A percentile compares a stretch with the other conserved stretches of the same genome.
These are phyloP conservation scores for Cossypha polioptera DNA, from an alignment of 2,797 vertebrate genomes.

Conservation along the genomic window DNA sequence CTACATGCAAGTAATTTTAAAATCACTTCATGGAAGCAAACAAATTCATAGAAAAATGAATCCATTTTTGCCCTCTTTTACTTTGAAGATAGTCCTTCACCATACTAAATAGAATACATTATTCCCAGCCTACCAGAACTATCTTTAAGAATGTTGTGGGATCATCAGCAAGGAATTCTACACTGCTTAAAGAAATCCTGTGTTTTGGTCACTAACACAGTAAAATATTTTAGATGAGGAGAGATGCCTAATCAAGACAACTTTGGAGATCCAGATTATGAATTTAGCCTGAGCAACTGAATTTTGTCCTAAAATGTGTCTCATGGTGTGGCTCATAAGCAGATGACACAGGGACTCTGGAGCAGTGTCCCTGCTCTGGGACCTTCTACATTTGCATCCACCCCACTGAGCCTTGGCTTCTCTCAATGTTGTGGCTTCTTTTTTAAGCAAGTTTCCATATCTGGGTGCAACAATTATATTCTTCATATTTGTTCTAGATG, in stretches of 20 bases:
- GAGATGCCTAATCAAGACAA: not conserved
- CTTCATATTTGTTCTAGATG: not conserved
- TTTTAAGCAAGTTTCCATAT: not conserved
- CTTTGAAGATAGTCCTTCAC: not conserved
- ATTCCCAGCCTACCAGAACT: not conserved
- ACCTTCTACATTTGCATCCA: not conserved
- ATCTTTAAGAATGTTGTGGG: not conserved
- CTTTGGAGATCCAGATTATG: not conserved
- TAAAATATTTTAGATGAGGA: not conserved
- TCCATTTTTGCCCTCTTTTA: not conserved
- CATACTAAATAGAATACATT: not conserved
- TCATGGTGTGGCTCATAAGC: not conserved
- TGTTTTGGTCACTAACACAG: not conserved
- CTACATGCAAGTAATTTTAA: not conserved
- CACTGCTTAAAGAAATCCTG: not conserved
- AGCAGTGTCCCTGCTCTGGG: not conserved
- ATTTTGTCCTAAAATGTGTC: not conserved
- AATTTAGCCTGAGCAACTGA: not conserved
- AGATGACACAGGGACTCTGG: not conserved
- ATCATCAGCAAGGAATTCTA: not conserved
- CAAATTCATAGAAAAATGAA: not conserved
- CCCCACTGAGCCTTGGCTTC: not conserved
- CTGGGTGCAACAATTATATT: not conserved
- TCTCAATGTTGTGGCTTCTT: not conserved
- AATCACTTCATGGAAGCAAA: not conserved